Base-by-base conservation (phyloP, 35 echinoderm and acorn worm genomes). In the Amphiura filiformis region DNA sequence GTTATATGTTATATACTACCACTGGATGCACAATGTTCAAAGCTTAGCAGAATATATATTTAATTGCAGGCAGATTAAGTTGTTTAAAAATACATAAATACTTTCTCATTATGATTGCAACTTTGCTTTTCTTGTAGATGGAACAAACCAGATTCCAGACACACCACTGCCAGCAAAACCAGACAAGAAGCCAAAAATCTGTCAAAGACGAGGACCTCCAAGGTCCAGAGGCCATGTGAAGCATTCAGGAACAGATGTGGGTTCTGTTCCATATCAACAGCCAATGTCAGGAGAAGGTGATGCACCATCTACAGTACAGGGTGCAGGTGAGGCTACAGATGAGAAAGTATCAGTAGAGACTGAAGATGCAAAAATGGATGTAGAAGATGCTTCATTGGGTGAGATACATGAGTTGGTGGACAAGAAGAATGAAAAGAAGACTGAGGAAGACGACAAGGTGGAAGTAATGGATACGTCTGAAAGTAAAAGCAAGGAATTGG, bases 321-420 rank as follows among this genome's bases (percentile, higher is more conserved):
- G 17, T 70, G 61, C 7, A 26, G 61, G 26, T 5, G 28, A 70
- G 61, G 11, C 15, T 15, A 23, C 61, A 70, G 61, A 70, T 2
- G 28, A n/a, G 61, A n/a, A 47, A 47, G 61, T 26, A 75, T 23
- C 81, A 56, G 65, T 80, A 0, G 79, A 78, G 26, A 32, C 28
- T 39, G 76, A 85, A 35, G 86, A 76, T 36, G 64, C 39, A 20
- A 56, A 86, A 64, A 56, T 28, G 26, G 76, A 78, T 5, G 87
- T 77, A 31, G 86, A 81, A 38, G 80, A 88, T 26, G 64, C 39
- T 20, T 30, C 37, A 47, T 15, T 34, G 7, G 49, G 31, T 39
- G 57, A 42, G 32, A 39, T 13, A 32, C 47, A 30, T 20, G 42
- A 28, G 20, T 41, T 86, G 44, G 47, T 39, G 32, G 34, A 57